These are phyloP conservation scores for Sternotherus odoratus DNA, from an alignment of 2,797 vertebrate species.

Conservation along the genomic window DNA sequence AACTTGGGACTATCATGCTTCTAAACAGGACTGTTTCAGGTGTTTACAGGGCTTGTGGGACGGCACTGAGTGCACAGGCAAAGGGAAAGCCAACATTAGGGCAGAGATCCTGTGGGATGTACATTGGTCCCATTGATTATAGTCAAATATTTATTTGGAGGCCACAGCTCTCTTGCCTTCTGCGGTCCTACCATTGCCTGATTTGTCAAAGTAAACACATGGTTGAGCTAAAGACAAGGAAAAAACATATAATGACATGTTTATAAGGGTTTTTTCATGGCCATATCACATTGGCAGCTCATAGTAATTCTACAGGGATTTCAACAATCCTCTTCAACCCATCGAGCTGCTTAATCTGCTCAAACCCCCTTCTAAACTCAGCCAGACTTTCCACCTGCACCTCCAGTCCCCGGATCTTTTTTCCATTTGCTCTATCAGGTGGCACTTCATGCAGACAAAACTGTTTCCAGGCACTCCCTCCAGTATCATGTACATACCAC, in stretches of 20 bases:
- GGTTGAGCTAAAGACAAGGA: background rate
- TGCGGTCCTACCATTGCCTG: background rate
- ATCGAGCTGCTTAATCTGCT: too few relatives aligned
- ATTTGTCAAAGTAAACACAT: background rate
- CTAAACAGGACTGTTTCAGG: background rate
- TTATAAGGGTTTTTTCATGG: too few relatives aligned
- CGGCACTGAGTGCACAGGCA: background rate
- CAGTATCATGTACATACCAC: too few relatives aligned
- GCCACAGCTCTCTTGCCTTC: background rate
- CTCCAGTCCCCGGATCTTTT: too few relatives aligned
- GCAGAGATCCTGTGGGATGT: background rate
- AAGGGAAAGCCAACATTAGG: background rate
- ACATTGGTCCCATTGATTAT: background rate
- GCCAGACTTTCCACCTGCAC: too few relatives aligned
- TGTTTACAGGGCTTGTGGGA: background rate
- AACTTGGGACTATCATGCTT: background rate
- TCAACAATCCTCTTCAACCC: too few relatives aligned
- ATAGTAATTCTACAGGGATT: too few relatives aligned
- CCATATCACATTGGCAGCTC: too few relatives aligned
- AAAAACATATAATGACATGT: background rate
- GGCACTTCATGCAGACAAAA: too few relatives aligned
- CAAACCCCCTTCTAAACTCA: too few relatives aligned
- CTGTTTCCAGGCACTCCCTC: too few relatives aligned
- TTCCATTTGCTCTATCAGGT: too few relatives aligned
- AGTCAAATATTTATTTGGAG: background rate